Evolutionary conservation across 2,113 vertebrate genomes (phyloP).

Genomic region (Crotalus tigris): DNA sequence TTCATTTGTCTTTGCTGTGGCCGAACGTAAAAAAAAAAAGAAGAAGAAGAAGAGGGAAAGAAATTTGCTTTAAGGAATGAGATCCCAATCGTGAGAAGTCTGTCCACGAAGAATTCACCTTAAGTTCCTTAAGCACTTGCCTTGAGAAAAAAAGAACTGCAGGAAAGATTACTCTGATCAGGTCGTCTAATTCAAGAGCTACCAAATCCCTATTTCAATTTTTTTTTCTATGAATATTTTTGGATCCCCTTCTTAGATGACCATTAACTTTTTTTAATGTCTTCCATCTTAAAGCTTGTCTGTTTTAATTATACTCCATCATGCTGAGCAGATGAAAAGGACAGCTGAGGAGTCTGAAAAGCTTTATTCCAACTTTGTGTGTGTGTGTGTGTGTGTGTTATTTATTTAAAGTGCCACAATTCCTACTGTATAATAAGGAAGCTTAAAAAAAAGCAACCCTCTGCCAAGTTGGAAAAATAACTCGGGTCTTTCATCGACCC

Average conservation of each 20-base stretch:
- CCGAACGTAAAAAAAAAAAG: background rate
- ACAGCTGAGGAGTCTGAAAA: background rate
- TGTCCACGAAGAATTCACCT: background rate
- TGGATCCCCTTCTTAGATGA: background rate
- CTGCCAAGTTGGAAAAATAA: conserved; percentile 45
- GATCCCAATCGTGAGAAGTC: background rate
- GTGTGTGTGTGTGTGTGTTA: background rate
- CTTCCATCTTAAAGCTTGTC: background rate
- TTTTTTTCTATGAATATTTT: conserved; percentile 1
- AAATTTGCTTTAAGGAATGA: background rate
- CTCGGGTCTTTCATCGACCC: conserved; percentile 51
- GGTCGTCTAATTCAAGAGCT: background rate
- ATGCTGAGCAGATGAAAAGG: background rate
- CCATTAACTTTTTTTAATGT: background rate
- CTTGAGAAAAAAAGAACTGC: background rate
- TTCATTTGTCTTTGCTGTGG: background rate
- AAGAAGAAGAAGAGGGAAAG: background rate
- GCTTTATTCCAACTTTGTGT: background rate
- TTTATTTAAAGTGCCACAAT: background rate
- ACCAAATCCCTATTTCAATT: background rate
- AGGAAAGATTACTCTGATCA: background rate
- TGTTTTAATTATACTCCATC: background rate
- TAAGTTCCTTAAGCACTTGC: background rate
- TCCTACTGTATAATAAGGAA: background rate
- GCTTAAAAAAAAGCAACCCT: background rate